Conservation (phyloP, 2,797 vertebrate genomes). For the Pseudochromis fuscus region DNA sequence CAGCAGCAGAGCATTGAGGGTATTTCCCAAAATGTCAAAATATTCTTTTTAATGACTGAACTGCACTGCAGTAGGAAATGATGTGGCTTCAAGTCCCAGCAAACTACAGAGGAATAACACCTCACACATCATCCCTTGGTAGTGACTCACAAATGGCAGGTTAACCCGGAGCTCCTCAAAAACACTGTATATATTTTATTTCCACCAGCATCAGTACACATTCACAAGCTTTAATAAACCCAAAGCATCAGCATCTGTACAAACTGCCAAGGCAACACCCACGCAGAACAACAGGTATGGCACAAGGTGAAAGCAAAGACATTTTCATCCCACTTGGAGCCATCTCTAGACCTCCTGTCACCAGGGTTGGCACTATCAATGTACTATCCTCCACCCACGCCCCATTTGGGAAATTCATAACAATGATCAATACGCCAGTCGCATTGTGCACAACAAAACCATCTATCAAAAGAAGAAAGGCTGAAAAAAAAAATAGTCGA, state of each 20-base stretch:
- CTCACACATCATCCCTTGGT: neutral
- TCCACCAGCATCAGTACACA: constrained; percentile 1
- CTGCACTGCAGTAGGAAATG: neutral
- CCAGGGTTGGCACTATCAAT: constrained; percentile 17
- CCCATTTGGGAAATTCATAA: constrained; percentile 64
- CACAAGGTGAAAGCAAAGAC: constrained; percentile 38
- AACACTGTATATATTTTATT: neutral
- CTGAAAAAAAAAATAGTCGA: constrained; percentile 50
- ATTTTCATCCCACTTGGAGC: constrained; percentile 32
- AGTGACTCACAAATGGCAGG: neutral
- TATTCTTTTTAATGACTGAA: neutral
- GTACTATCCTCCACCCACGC: constrained; percentile 51
- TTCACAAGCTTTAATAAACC: constrained; percentile 23
- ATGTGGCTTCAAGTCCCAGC: neutral
- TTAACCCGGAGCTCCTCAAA: neutral
- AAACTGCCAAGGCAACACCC: constrained; percentile 13
- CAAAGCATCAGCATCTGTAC: constrained; percentile 13
- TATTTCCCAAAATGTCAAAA: constrained; percentile 2
- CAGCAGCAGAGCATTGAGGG: neutral
- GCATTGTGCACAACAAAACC: constrained; percentile 50
- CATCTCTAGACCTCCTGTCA: constrained; percentile 34
- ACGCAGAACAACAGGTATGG: constrained; percentile 37
- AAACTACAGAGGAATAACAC: neutral
- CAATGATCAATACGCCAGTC: constrained; percentile 68
- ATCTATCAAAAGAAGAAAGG: constrained; percentile 65